Conservation (phyloP, 1,140 invertebrate genomes). For the Diabrotica virgifera region DNA sequence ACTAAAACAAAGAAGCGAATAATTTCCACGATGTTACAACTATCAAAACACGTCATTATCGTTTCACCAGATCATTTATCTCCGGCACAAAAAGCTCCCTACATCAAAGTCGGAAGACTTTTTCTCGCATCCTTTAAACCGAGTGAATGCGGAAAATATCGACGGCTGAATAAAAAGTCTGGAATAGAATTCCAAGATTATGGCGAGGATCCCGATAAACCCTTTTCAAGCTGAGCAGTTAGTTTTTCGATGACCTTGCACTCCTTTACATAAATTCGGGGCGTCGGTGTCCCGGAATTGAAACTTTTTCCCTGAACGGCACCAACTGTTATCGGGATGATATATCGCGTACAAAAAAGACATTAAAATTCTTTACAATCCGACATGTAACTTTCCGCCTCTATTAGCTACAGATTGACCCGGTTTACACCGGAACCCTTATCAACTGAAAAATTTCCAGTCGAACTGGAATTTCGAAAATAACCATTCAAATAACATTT, state of each 20-base stretch:
- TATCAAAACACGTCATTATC: constrained; percentile 1
- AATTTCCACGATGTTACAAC: not conserved
- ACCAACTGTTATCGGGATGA: not conserved
- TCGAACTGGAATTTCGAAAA: no score
- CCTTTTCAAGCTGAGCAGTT: constrained; percentile 1
- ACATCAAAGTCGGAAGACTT: constrained; percentile 2
- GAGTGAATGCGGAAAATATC: not conserved
- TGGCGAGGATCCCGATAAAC: not conserved
- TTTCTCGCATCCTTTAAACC: constrained; percentile 2
- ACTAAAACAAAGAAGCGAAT: no score
- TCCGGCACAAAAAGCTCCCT: not conserved
- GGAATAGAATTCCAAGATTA: constrained; percentile 2
- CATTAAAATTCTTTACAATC: no score
- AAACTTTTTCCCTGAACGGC: not conserved
- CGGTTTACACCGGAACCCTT: no score
- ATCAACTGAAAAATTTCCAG: no score
- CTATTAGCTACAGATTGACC: no score
- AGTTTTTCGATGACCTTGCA: constrained; percentile 2
- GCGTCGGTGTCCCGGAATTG: not conserved
- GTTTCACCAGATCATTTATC: not conserved
- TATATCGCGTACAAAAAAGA: not conserved
- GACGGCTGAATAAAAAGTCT: not conserved
- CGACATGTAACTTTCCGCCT: no score
- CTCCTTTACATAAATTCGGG: not conserved
- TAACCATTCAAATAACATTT: no score